Conservation (phyloP, 2,888 invertebrate species). For the Caenorhabditis sulstoni region DNA sequence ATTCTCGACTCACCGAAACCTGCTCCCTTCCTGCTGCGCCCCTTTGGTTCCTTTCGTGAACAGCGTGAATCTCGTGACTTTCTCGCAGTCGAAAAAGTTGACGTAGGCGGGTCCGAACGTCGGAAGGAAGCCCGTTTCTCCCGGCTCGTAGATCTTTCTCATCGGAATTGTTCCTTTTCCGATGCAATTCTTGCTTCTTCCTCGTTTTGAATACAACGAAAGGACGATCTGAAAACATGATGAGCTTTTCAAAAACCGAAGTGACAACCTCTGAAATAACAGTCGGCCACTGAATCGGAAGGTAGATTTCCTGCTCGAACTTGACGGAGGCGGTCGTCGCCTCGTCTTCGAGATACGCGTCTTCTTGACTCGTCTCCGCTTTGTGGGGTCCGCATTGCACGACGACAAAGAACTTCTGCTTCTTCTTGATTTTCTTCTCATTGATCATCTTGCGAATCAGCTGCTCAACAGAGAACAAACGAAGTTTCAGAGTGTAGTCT, state of each 20-base stretch:
- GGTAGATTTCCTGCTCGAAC: conserved; percentile 69
- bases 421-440: conserved; percentile 52
- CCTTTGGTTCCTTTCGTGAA: conserved; percentile 45
- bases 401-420: conserved; percentile 35
- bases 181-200: conserved; percentile 47
- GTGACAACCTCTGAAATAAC: conserved; percentile 65
- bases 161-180: conserved; percentile 63
- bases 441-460: conserved; percentile 63
- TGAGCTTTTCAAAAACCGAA: conserved; percentile 29
- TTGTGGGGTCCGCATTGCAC: conserved; percentile 60
- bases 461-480: conserved; percentile 69
- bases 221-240: conserved; percentile 64
- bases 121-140: conserved; percentile 74
- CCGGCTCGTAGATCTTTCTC: conserved; percentile 69
- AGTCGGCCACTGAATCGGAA: conserved; percentile 77
- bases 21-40: conserved; percentile 58
- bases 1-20: conserved; percentile 2
- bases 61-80: conserved; percentile 55
- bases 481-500: conserved; percentile 70
- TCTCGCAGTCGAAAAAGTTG: conserved; percentile 73
- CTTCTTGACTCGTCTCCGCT: conserved; percentile 58
- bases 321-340: conserved; percentile 42
- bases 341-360: conserved; percentile 17
- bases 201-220: conserved; percentile 62
- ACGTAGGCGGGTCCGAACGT: conserved; percentile 74